A percentile compares a stretch with the other conserved stretches of the same genome.
phyloP scores from a whole-genome alignment of 2,113 vertebrate species.

The Salvelinus namaycush region DNA sequence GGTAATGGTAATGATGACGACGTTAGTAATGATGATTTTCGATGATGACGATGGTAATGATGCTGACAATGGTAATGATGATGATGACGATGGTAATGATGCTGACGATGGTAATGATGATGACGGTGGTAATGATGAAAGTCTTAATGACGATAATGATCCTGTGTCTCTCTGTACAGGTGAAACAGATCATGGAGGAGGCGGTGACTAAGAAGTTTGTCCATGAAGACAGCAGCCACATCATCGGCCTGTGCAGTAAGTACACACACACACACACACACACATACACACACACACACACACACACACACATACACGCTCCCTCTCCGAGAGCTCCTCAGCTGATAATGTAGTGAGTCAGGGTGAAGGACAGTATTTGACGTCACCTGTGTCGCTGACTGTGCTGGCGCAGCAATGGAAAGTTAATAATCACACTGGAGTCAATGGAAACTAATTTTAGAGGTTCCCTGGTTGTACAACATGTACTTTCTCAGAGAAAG shows the following conservation, averaged over 20 bases:
- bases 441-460: slow-evolving; percentile 54
- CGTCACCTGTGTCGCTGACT: slow-evolving; percentile 38
- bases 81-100: neutral
- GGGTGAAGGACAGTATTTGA: slow-evolving; percentile 53
- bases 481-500: slow-evolving; percentile 3
- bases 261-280: neutral
- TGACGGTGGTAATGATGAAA: neutral
- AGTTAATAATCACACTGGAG: slow-evolving; percentile 53
- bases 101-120: neutral
- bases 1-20: neutral
- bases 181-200: slow-evolving; percentile 98
- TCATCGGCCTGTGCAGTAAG: slow-evolving; percentile 95
- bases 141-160: no score
- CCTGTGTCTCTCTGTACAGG: slow-evolving; percentile 71
- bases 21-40: no score
- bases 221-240: slow-evolving; percentile 97
- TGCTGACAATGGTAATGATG: neutral
- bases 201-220: slow-evolving; percentile 97
- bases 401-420: slow-evolving; percentile 49
- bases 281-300: no score
- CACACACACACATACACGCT: no score
- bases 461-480: slow-evolving; percentile 29
- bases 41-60: neutral
- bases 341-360: slow-evolving; percentile 43
- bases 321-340: slow-evolving; percentile 31